Evolutionary conservation across 2,888 invertebrate genomes (phyloP), one percentile per base, ranked within the genome.

Genomic region (Vanessa cardui): DNA sequence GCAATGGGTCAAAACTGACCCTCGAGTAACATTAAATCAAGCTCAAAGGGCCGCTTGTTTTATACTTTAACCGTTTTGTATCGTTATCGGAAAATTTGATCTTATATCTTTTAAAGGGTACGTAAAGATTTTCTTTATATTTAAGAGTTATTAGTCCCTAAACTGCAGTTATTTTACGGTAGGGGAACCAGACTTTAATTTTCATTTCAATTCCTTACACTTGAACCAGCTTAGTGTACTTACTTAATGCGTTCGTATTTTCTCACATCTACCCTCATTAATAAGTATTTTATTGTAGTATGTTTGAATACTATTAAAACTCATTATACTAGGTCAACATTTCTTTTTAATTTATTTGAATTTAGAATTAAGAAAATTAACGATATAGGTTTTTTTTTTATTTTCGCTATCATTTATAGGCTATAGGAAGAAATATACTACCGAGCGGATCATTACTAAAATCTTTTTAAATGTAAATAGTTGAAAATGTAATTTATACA

Each of bases 101-200:
- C 84, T 84, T 76, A 74, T 82, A 84, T 80, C 80, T 72, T 65
- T 79, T 76, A 82, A 85, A 81, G 85, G 56, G 56, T 56, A 31
- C 52, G 52, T 79, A 80, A 81, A 69, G 76, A 74, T 80, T 86
- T 88, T 85, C 86, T 88, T 90, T 89, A 86, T 87, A 83, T 86
- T 85, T 82, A 82, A 89, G 88, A 83, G 80, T 84, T 89, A 91
- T 91, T 91, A 84, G 83, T 86, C 92, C 90, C 90, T 66, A 61
- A 82, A 82, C 84, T 74, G 80, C 74, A 84, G 81, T 92, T 83
- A 74, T 72, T 75, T 76, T 72, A 71, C 72, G 87, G 87, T 88
- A 89, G 82, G 76, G 74, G 71, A 67, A 67, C 39, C 33, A 7
- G 47, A 20, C 31, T 64, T 64, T 50, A 5, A 15, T 59, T 12